A percentile compares a stretch with the other conserved stretches of the same genome.
phyloP scores from a whole-genome alignment of 2,888 invertebrate species.

The Zygothrica quintamaculata region DNA sequence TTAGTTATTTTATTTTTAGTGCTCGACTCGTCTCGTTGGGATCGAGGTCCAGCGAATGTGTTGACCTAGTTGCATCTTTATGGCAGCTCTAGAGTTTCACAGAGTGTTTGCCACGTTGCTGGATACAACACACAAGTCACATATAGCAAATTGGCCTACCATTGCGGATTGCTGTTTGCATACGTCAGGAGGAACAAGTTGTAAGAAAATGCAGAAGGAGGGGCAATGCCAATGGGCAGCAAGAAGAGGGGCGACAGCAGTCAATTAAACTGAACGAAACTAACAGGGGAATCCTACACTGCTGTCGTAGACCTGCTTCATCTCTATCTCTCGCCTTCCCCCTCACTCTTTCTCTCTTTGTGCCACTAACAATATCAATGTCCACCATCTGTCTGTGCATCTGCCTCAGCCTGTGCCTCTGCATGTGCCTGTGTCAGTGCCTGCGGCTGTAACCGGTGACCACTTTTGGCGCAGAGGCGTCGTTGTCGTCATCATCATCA shows the following conservation, averaged over 20 bases:
- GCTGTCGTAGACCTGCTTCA: constrained; percentile 9
- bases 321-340: too few relatives aligned
- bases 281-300: constrained; percentile 44
- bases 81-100: constrained; percentile 17
- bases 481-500: too few relatives aligned
- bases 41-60: constrained; percentile 13
- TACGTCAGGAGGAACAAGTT: constrained; percentile 1
- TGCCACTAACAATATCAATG: constrained; percentile 53
- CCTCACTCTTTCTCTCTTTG: too few relatives aligned
- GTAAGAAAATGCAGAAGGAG: not conserved
- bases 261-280: constrained; percentile 49
- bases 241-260: constrained; percentile 10
- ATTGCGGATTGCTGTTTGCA: constrained; percentile 3
- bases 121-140: too few relatives aligned
- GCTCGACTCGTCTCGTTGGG: not conserved
- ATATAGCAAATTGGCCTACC: constrained; percentile 27
- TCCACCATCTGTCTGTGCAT: constrained; percentile 38
- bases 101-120: too few relatives aligned
- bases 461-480: constrained; percentile 69
- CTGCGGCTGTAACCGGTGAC: constrained; percentile 11
- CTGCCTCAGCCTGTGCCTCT: not conserved
- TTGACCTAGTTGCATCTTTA: constrained; percentile 39
- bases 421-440: constrained; percentile 9
- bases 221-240: too few relatives aligned
- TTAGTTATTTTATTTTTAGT: not conserved